Base-by-base conservation (phyloP, 2,888 invertebrate genomes). In the Atethmia centrago region DNA sequence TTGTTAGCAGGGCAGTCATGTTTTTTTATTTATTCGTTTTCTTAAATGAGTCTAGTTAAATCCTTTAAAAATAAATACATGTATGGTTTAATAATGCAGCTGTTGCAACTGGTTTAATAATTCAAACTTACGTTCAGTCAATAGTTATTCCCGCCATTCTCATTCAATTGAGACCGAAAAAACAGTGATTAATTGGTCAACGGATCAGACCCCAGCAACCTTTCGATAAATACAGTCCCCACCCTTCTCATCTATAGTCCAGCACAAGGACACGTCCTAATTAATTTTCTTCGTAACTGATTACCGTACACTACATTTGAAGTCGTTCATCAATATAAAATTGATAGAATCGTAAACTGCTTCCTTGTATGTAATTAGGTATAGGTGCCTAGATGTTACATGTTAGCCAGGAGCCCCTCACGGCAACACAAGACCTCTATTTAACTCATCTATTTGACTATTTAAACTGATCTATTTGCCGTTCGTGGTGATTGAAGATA, bases 131-230 rank as follows among this genome's bases (percentile, higher is more conserved):
- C 21, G 10, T 31, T 42, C n/a, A 58, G 21, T n/a, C 21, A 12
- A 49, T 51, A 72, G 28, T 67, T 47, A 67, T 19, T 31, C 45
- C 28, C 4, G 7, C 45, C 40, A 56, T 45, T 56, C 19, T 25
- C 40, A 28, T 56, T 58, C 21, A 75, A 79, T 79, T 74, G 47
- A 73, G 53, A 65, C 56, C 56, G 28, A 36, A 47, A 49, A 47
- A n/a, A 21, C 10, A 47, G 62, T 77, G 80, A 80, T 80, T 77
- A 73, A 80, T 80, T 66, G 79, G 45, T 42, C 47, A 21, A 62
- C 45, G 68, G 56, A 58, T 62, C 61, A 63, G 66, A 71, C 28
- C 72, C 21, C 8, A 61, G 61, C 12, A 62, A 69, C 72, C 77
- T 53, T 53, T 42, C 49, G 53, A 80, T 77, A 77, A 70, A 79